Evolutionary conservation across 2,797 vertebrate species (phyloP).

Genomic region (Karalla daura): DNA sequence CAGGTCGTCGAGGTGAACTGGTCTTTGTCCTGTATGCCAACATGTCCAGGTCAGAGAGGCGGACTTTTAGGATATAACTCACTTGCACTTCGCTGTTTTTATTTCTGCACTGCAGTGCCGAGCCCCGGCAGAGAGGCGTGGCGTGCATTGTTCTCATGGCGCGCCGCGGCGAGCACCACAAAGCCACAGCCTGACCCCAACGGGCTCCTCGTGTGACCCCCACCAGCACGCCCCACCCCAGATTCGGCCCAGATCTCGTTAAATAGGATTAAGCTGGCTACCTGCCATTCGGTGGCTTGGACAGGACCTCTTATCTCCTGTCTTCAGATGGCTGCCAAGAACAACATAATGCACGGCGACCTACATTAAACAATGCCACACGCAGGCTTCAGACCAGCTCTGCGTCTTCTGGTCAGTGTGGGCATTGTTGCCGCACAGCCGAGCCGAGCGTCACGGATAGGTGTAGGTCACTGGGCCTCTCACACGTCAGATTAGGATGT

Average conservation of each 20-base stretch:
- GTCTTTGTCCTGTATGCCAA: not conserved
- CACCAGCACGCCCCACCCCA: constrained; percentile 48
- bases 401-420: not conserved
- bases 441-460: constrained; percentile 49
- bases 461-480: constrained; percentile 55
- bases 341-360: constrained; percentile 71
- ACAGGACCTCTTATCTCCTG: constrained; percentile 77
- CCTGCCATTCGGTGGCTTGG: constrained; percentile 75
- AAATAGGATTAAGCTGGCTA: constrained; percentile 82
- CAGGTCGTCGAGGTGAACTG: constrained; percentile 19
- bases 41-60: not conserved
- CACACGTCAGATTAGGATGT: constrained; percentile 66
- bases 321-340: constrained; percentile 73
- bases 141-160: constrained; percentile 3
- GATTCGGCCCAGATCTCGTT: constrained; percentile 71
- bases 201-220: constrained; percentile 70
- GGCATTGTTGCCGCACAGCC: constrained; percentile 41
- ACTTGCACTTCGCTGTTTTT: not conserved
- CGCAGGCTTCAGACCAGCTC: constrained; percentile 30
- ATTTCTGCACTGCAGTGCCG: not conserved
- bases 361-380: constrained; percentile 75
- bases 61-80: not conserved
- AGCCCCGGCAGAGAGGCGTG: not conserved
- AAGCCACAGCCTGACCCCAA: constrained; percentile 52
- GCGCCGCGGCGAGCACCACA: constrained; percentile 8